Evolutionary conservation across 2,888 invertebrate species (phyloP), one percentile per base, ranked within the genome.

Genomic region (Baronia brevicornis): DNA sequence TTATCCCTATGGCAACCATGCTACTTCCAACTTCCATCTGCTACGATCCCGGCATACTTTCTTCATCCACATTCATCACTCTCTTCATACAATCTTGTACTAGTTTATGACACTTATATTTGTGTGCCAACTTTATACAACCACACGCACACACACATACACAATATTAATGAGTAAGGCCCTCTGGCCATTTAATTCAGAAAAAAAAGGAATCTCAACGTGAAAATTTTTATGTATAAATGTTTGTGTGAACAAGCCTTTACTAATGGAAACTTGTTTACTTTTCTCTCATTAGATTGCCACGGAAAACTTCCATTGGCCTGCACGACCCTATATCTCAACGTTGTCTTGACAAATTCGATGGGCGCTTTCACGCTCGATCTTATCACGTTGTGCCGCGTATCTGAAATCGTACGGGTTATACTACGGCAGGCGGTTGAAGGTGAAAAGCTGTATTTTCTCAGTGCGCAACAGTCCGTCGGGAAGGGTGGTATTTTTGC

Each of bases 361-460:
- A 49, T 41, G 44, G 37, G 19, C 36, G 17, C 8, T 6, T 13
- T 21, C 23, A 21, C 17, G 23, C 32, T 38, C 21, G 28, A 33
- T 33, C 21, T 26, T 24, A 23, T 24, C 24, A 37, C 33, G 23
- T 26, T 21, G 26, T n/a, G 22, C 25, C 21, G 34, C 17, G 14
- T 17, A 33, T 22, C 39, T 38, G 21, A 43, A 54, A 36, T 46
- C 14, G 33, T 42, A 30, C 41, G 57, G 38, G 46, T 75, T 66
- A 78, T 78, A 78, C 75, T 78, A 77, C 78, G 73, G 77, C 63
- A 74, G 55, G 38, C 48, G 39, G 51, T 44, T 51, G 41, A 28
- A 45, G 44, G 44, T 43, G 44, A 36, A 54, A 54, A 43, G 48
- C 52, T 49, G 50, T 54, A 51, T 57, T 56, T 59, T 58, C 56